Evolutionary conservation across 2,888 invertebrate species (phyloP).

Genomic region (Drosophila fungiperda): DNA sequence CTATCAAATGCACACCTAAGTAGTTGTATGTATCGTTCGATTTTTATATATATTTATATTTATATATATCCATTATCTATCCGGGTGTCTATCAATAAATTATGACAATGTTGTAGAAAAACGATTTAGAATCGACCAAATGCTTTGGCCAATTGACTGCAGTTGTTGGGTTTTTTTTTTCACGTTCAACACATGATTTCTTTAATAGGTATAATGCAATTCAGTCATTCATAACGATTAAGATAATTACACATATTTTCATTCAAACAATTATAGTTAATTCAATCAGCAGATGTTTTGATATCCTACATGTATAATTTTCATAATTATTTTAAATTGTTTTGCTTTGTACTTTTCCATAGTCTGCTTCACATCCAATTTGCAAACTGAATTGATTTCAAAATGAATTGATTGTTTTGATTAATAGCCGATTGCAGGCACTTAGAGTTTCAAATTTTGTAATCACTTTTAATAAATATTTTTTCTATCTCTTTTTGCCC

Average conservation of each 20-base stretch:
- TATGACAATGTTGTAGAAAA: slow-evolving; percentile 52
- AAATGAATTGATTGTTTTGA: not conserved
- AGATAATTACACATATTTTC: not conserved
- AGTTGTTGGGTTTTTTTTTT: not conserved
- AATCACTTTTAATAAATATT: not conserved
- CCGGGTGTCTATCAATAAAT: slow-evolving; percentile 61
- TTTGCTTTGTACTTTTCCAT: not conserved
- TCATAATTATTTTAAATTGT: not conserved
- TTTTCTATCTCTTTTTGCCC: not conserved
- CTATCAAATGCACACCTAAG: slow-evolving; percentile 27
- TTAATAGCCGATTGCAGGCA: no score
- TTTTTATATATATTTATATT: slow-evolving; percentile 13
- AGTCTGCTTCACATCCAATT: not conserved
- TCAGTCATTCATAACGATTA: not conserved
- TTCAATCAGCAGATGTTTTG: not conserved
- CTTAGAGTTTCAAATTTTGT: not conserved
- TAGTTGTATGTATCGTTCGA: slow-evolving; percentile 13
- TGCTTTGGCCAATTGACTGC: slow-evolving; percentile 17
- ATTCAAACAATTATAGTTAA: not conserved
- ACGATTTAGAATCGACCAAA: slow-evolving; percentile 37
- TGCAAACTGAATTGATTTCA: not conserved
- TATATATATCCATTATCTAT: slow-evolving; percentile 40
- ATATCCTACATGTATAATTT: not conserved
- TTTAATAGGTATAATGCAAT: not conserved
- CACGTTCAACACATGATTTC: slow-evolving; percentile 17